Conservation (phyloP, 2,797 vertebrate genomes). For the Ctenosaura bakeri region DNA sequence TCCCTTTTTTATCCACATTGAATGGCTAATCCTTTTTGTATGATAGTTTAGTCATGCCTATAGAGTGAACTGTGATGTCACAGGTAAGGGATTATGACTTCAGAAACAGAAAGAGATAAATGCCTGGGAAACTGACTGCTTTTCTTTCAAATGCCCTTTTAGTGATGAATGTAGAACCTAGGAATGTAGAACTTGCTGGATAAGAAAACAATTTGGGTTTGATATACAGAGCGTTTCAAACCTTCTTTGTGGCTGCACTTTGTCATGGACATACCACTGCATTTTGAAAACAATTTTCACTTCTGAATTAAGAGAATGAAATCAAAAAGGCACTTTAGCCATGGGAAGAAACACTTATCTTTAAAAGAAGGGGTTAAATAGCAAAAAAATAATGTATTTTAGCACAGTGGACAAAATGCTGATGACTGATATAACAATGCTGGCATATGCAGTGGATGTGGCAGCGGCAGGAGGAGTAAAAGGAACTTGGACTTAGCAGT, state of each 20-base stretch:
- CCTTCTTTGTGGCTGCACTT: background rate
- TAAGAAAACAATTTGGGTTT: constrained; percentile 18
- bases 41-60: constrained; percentile 13
- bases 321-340: background rate
- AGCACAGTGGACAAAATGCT: background rate
- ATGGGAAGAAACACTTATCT: background rate
- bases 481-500: no score
- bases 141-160: constrained; percentile 2
- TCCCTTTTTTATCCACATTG: background rate
- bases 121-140: constrained; percentile 18
- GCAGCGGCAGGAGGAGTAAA: no score
- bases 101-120: constrained; percentile 6
- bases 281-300: background rate
- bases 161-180: constrained; percentile 6
- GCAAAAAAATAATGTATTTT: background rate
- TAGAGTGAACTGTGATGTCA: constrained; percentile 21
- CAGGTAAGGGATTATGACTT: constrained; percentile 1
- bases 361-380: background rate
- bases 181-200: background rate
- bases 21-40: constrained; percentile 1
- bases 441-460: no score
- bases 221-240: background rate
- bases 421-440: no score
- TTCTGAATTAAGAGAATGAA: background rate
- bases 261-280: background rate